Conservation (phyloP, 2,797 vertebrate species). For the Darevskia mixta region DNA sequence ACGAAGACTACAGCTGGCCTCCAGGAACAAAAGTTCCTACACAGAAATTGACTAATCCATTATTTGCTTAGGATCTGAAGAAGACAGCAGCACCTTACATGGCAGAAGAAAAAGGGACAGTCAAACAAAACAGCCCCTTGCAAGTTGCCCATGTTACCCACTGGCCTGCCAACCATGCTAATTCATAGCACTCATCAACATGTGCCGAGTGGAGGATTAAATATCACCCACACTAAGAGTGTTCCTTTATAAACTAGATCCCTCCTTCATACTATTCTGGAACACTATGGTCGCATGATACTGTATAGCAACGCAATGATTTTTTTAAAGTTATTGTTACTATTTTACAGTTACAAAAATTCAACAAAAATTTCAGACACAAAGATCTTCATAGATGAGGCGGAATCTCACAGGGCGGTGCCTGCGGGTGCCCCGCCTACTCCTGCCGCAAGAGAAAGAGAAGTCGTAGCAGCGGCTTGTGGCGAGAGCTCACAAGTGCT, state of each 20-base stretch:
- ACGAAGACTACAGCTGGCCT: background rate
- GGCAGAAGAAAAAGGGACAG: background rate
- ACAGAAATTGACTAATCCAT: background rate
- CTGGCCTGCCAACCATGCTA: background rate
- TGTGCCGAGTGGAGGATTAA: background rate
- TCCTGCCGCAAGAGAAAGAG: too few species aligned
- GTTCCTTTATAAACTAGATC: background rate
- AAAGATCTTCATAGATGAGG: background rate
- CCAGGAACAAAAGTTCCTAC: background rate
- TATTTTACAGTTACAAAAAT: background rate
- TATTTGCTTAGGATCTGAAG: background rate
- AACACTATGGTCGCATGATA: background rate
- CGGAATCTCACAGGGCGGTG: too few species aligned
- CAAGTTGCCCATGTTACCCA: background rate
- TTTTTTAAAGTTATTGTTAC: background rate
- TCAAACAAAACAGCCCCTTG: background rate
- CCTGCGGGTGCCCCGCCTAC: too few species aligned
- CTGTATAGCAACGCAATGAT: background rate
- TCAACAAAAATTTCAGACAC: background rate
- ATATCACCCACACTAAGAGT: background rate
- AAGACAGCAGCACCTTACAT: too few species aligned
- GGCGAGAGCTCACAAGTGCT: too few species aligned
- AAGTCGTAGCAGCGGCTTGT: too few species aligned
- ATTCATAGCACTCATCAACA: background rate
- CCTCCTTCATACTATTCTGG: background rate